Percentiles rank a stretch among this genome's conserved stretches.
Conservation (phyloP, 2,113 vertebrate genomes). For the Cnemophilus loriae region DNA sequence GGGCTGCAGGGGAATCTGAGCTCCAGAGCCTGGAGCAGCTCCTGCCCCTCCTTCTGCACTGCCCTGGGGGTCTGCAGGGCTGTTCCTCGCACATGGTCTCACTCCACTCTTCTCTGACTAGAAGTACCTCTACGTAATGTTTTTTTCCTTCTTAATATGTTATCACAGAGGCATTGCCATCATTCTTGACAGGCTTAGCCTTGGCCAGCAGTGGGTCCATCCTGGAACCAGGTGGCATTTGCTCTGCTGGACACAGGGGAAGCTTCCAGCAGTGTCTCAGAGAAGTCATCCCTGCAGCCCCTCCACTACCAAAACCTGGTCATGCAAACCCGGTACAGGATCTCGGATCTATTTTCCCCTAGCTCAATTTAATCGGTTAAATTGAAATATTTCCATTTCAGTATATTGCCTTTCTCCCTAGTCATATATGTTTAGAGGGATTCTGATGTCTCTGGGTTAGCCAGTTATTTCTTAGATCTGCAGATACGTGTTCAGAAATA, state of each 20-base stretch:
- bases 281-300: background rate
- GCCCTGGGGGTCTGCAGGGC: background rate
- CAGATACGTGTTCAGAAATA: background rate
- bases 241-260: background rate
- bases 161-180: too few relatives aligned
- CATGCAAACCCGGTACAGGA: fast-evolving
- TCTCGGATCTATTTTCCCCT: background rate
- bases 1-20: background rate
- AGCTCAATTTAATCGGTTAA: background rate
- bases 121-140: background rate
- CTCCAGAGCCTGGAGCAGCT: background rate
- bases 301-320: background rate
- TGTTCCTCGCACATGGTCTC: fast-evolving
- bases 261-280: background rate
- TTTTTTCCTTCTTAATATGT: background rate
- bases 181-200: background rate
- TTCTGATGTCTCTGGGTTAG: background rate
- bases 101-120: background rate
- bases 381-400: background rate
- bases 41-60: background rate
- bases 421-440: background rate
- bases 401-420: background rate
- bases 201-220: background rate
- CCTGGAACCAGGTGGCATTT: too few relatives aligned
- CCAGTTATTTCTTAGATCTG: background rate